A percentile compares a stretch with the other conserved stretches of the same genome.
Evolutionary conservation across 2,888 invertebrate species (phyloP).

Genomic region (Adineta ricciae): DNA sequence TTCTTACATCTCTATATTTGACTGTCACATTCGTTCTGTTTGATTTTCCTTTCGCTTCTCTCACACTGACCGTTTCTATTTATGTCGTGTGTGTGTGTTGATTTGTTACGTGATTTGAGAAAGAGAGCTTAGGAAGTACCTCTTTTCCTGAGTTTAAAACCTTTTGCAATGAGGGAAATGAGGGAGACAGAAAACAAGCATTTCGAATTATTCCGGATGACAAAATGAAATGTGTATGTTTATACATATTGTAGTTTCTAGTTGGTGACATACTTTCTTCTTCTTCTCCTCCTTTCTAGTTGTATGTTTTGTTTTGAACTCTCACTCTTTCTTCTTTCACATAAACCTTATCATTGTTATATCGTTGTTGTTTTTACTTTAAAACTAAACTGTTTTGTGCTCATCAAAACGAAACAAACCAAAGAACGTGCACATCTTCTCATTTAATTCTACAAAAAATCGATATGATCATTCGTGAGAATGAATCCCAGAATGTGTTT

Average conservation of each 20-base stretch:
- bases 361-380: neutral
- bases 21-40: neutral
- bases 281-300: neutral
- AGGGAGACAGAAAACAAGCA: neutral
- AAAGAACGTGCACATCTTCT: neutral
- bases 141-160: neutral
- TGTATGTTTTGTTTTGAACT: neutral
- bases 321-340: neutral
- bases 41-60: neutral
- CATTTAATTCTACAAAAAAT: too few species aligned
- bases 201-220: neutral
- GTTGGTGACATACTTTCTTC: neutral
- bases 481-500: too few species aligned
- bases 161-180: neutral
- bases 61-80: neutral
- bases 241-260: neutral
- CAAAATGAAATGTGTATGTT: neutral
- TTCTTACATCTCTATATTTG: neutral
- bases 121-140: neutral
- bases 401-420: neutral
- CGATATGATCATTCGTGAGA: too few species aligned
- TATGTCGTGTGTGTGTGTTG: neutral
- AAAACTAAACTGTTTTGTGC: slow-evolving; percentile 1
- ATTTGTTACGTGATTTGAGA: neutral
- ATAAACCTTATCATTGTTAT: neutral